Conservation (phyloP, 2,888 invertebrate species). For the Acholoe squamosa region DNA sequence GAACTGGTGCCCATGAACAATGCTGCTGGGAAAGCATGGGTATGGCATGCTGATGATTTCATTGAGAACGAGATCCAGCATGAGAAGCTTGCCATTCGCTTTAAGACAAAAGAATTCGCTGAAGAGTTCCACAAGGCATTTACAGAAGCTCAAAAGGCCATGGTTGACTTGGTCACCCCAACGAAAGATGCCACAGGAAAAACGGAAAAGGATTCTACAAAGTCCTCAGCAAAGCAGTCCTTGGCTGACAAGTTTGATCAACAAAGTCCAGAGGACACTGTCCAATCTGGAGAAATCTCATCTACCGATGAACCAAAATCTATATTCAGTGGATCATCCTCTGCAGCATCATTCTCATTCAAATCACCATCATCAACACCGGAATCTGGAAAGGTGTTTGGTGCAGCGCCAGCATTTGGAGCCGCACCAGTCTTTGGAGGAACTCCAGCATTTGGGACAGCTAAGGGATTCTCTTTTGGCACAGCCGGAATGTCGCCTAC, state of each 20-base stretch:
- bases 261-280: not conserved
- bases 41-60: constrained; percentile 92
- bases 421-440: constrained; percentile 1
- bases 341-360: constrained; percentile 32
- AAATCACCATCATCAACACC: not conserved
- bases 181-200: not conserved
- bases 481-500: not conserved
- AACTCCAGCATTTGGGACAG: not conserved
- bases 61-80: constrained; percentile 87
- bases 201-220: not conserved
- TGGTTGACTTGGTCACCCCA: not conserved
- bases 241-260: not conserved
- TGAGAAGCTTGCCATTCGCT: constrained; percentile 79
- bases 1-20: constrained; percentile 90
- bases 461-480: constrained; percentile 43
- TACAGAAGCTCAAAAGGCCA: constrained; percentile 80
- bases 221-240: not conserved
- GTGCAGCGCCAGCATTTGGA: not conserved
- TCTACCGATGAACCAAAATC: not conserved
- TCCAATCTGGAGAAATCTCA: not conserved
- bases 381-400: constrained; percentile 16
- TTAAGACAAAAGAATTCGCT: constrained; percentile 76
- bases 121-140: constrained; percentile 86
- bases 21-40: constrained; percentile 87
- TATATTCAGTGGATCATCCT: not conserved